Evolutionary conservation across 2,888 invertebrate species (phyloP).

Genomic region (Andricus quercusramuli): DNA sequence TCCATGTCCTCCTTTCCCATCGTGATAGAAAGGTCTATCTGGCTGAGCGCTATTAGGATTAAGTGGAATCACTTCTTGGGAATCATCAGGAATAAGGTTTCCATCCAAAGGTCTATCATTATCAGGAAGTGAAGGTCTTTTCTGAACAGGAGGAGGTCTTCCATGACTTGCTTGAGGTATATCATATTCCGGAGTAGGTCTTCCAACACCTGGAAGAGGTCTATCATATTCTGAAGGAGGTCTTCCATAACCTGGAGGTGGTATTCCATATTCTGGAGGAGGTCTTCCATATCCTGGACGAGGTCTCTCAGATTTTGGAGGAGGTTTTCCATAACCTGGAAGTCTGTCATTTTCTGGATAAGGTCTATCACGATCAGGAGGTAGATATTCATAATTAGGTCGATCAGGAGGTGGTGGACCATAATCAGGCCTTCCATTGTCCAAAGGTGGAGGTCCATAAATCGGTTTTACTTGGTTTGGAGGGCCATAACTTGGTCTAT

Average conservation of each 20-base stretch:
- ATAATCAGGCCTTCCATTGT: not conserved
- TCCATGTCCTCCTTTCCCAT: not conserved
- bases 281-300: not conserved
- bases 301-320: not conserved
- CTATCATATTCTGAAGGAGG: slow-evolving; percentile 19
- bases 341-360: slow-evolving; percentile 2
- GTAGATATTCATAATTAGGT: slow-evolving; percentile 32
- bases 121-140: not conserved
- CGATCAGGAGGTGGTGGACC: slow-evolving; percentile 33
- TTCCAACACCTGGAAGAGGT: not conserved
- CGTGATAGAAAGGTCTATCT: slow-evolving; percentile 42
- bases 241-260: not conserved
- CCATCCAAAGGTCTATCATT: slow-evolving; percentile 6
- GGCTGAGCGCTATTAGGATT: slow-evolving; percentile 57
- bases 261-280: slow-evolving; percentile 6
- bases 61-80: slow-evolving; percentile 49
- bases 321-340: not conserved
- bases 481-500: not conserved
- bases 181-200: slow-evolving; percentile 7
- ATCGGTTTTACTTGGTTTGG: not conserved
- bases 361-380: slow-evolving; percentile 17
- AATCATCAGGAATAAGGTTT: slow-evolving; percentile 40
- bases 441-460: not conserved
- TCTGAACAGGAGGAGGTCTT: not conserved
- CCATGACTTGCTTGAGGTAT: not conserved